Percentiles rank a stretch among this genome's conserved stretches.
phyloP scores from a whole-genome alignment of 2,888 invertebrate genomes.

The Lordiphosa fenestrarum region DNA sequence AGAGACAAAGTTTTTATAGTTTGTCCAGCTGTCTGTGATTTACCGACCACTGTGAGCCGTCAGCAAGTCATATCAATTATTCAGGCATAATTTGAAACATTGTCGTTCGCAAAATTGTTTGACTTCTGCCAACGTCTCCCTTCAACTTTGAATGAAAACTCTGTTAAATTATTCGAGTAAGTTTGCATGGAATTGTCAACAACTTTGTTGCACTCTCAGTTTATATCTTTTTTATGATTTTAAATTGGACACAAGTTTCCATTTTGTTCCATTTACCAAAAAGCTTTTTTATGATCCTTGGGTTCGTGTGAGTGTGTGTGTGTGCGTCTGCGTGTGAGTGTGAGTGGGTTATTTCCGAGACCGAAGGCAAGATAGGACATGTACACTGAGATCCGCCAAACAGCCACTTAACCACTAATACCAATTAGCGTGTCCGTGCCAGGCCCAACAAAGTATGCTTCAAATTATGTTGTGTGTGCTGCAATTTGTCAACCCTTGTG shows the following conservation, averaged over 20 bases:
- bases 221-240: constrained; percentile 14
- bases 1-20: too few species aligned
- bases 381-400: constrained; percentile 5
- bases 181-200: constrained; percentile 25
- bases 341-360: constrained; percentile 38
- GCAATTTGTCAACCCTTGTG: constrained; percentile 67
- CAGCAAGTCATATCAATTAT: constrained; percentile 63
- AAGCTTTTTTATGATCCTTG: constrained; percentile 35
- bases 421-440: constrained; percentile 60
- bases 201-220: constrained; percentile 22
- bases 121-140: constrained; percentile 20
- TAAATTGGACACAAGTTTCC: constrained; percentile 6
- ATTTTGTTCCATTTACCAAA: constrained; percentile 32
- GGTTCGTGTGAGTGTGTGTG: not conserved
- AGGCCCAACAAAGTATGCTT: constrained; percentile 58
- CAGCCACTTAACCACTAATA: constrained; percentile 61
- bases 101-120: constrained; percentile 33
- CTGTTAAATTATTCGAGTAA: constrained; percentile 52
- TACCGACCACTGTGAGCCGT: not conserved
- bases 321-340: constrained; percentile 20
- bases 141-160: constrained; percentile 36
- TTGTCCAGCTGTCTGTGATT: too few species aligned
- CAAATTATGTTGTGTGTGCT: constrained; percentile 53
- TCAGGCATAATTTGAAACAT: constrained; percentile 63
- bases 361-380: constrained; percentile 12